Base-by-base conservation (phyloP, 2,888 invertebrate species). In the Drosophila lutescens region DNA sequence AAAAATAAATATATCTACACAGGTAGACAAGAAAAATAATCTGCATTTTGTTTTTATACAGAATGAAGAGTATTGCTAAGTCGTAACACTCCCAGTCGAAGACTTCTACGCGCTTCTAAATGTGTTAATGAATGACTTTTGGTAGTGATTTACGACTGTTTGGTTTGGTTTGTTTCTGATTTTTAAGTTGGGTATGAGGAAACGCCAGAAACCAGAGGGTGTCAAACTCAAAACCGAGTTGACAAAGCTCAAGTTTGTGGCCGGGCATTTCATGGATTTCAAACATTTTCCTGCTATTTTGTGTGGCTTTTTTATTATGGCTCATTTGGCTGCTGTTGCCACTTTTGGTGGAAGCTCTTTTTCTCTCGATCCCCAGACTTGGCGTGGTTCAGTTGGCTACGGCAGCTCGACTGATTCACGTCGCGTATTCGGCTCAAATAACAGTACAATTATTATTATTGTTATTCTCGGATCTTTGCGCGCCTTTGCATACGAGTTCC, bases 401-500 rank as follows among this genome's bases (percentile, higher is more conserved):
- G 58, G 74, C 54, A 69, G 62, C 76, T 86, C 69, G 78, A 53
- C 71, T 79, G 81, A 84, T 51, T 86, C 84, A 86, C 79, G 62
- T 69, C 83, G 83, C 83, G 86, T 77, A 86, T 83, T 80, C 67
- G 70, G 74, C 70, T 69, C 72, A 79, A 20, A 36, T 71, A 86
- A 84, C 77, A 41, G 78, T 76, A 67, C 15, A 20, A 17, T 32
- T 54, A 54, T 41, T 54, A 46, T 30, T 51, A 54, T 41, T 53
- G 44, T 30, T 51, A 56, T 51, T 70, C 20, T 26, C n/a, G 41
- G 51, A 51, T 41, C 44, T 47, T 62, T 32, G 47, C 36, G 38
- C 41, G 68, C 68, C 68, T 60, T 44, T 66, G 82, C 80, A 78
- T 82, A 80, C 62, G 60, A 62, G 26, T 65, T 63, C 9, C 40